Base-by-base conservation (phyloP, 2,797 vertebrate species). In the Botia kubotai region DNA sequence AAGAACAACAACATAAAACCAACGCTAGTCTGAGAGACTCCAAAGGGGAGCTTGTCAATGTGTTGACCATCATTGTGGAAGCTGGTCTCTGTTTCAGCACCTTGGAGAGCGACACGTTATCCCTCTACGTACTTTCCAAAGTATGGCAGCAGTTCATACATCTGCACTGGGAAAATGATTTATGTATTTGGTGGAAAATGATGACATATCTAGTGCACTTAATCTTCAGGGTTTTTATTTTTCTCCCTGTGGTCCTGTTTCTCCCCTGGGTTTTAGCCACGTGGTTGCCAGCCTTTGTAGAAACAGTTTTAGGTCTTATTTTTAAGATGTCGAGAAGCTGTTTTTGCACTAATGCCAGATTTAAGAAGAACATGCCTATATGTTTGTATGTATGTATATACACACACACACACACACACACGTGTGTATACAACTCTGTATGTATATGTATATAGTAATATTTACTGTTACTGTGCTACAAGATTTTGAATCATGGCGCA, bases 191-290 rank as follows among this genome's bases (percentile, higher is more conserved):
- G 63, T 46, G 77, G 69, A 48, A 80, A 81, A 72, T 12, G 43
- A 65, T 80, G 84, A 84, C 85, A 86, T 80, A 86, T 86, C 84
- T 87, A 71, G 85, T 82, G 67, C 79, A 3, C 52, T 7, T 73
- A 77, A 48, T 79, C 82, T 82, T 75, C 23, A 26, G 85, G 48
- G 85, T 72, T 48, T 21, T 66, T 14, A 48, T 66, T 17, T 62
- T 17, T 57, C 39, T 71, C 55, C 60, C 17, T 46, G 36, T 68
- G 29, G 72, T 53, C 70, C 33, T 26, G 13, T 62, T 29, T 26
- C 23, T n/a, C 50, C 55, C 36, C 52, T 43, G 39, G 26, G 14
- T 21, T 78, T 82, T 82, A 75, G 82, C 63, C 6, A 43, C 57
- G 67, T 29, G 11, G 39, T 29, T 46, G 67, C 70, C 75, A 79